A percentile compares a stretch with the other conserved stretches of the same genome.
Conservation (phyloP, 2,888 invertebrate species). For the Tillus elongatus region DNA sequence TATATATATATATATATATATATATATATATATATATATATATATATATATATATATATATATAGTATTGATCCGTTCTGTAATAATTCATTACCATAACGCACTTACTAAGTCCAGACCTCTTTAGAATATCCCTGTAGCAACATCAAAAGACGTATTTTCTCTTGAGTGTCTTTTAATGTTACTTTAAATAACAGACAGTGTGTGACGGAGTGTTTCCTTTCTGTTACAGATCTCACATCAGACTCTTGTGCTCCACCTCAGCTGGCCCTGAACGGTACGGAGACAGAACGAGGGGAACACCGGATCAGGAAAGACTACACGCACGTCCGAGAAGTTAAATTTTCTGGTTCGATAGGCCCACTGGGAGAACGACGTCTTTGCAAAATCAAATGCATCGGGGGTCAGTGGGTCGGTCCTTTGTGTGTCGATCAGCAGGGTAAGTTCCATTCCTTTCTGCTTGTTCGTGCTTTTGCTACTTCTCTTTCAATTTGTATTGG, state of each 20-base stretch:
- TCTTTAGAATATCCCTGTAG: conserved; percentile 6
- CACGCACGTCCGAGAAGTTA: conserved; percentile 47
- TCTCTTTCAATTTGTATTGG: too few relatives aligned
- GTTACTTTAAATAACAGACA: not conserved
- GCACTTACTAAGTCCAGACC: too few relatives aligned
- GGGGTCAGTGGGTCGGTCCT: conserved; percentile 78
- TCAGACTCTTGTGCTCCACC: conserved; percentile 42
- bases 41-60: too few relatives aligned
- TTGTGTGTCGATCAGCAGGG: conserved; percentile 68
- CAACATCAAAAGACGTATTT: not conserved
- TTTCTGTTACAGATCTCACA: conserved; percentile 29
- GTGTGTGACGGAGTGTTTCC: conserved; percentile 10
- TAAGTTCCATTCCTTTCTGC: conserved; percentile 34
- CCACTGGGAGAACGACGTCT: conserved; percentile 62
- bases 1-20: too few relatives aligned
- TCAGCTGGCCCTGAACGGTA: conserved; percentile 40
- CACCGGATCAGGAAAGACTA: conserved; percentile 38
- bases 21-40: too few relatives aligned
- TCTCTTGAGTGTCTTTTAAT: not conserved
- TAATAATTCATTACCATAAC: too few relatives aligned
- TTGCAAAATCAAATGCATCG: conserved; percentile 77
- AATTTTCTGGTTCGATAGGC: conserved; percentile 69
- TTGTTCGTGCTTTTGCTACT: too few relatives aligned
- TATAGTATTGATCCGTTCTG: too few relatives aligned
- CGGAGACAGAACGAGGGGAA: conserved; percentile 38